phyloP scores from a whole-genome alignment of 2,888 invertebrate genomes.

The Cordilura impudica region DNA sequence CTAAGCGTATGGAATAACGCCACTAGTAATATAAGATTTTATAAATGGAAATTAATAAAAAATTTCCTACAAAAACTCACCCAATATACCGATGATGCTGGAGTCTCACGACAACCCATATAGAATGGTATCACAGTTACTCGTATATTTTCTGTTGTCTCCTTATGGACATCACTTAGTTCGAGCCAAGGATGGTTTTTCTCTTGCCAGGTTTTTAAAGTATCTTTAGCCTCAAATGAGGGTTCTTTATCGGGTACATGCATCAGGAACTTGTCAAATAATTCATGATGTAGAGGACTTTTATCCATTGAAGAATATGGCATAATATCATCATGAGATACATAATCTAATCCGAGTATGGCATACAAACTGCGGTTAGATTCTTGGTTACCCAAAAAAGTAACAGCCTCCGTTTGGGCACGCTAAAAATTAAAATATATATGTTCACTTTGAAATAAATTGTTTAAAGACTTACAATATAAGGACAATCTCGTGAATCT shows the following conservation, averaged over 20 bases:
- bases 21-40: constrained; percentile 81
- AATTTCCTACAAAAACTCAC: constrained; percentile 65
- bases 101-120: constrained; percentile 95
- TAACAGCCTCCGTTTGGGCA: constrained; percentile 98
- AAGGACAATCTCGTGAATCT: constrained; percentile 97
- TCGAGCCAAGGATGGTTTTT: constrained; percentile 98
- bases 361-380: constrained; percentile 96
- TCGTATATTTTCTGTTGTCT: constrained; percentile 91
- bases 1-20: constrained; percentile 98
- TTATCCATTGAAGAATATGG: constrained; percentile 93
- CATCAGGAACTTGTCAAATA: constrained; percentile 96
- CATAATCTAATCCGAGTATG: constrained; percentile 98
- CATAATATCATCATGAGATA: constrained; percentile 97
- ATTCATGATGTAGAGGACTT: constrained; percentile 94
- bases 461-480: constrained; percentile 80
- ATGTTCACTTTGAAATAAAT: background rate
- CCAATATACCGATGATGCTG: constrained; percentile 94
- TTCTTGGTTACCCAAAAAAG: constrained; percentile 97
- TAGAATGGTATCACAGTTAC: constrained; percentile 99
- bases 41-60: background rate
- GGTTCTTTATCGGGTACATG: constrained; percentile 89
- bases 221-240: constrained; percentile 92
- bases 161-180: constrained; percentile 96
- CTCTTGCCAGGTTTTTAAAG: constrained; percentile 96
- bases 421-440: constrained; percentile 79